Base-by-base conservation (phyloP, 1,140 invertebrate species). In the Homalodisca vitripennis region DNA sequence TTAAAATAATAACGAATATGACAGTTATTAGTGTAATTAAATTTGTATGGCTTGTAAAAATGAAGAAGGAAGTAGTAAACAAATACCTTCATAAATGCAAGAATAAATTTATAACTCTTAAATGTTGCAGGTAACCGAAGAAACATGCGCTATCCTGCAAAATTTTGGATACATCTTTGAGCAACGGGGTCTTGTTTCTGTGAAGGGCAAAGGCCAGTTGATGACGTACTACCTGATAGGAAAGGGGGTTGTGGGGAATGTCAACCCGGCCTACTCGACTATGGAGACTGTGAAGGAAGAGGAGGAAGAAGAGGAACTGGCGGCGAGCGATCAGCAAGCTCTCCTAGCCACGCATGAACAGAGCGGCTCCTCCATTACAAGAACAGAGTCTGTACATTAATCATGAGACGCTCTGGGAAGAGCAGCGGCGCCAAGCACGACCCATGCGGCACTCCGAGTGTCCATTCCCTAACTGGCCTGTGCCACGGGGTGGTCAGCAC, bases 151-250 rank as follows among this genome's bases (percentile, higher is more conserved):
- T 70, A 95, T 97, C 73, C 82, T 97, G 1, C 85, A 93, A 76
- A 84, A 88, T 47, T 97, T 95, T 78, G 92, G 92, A 1, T 98
- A 94, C 77, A 88, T 88, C 51, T 98, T 97, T 79, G 92, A 94
- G 77, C 93, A 96, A 76, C 86, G 95, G 0, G 95, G 95, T 1
- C 80, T 97, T 47, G 93, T 98, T 0, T 88, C 90, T 3, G 94
- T 98, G 2, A 98, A 98, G 78, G 95, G 95, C 53, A 98, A 98
- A 79, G 95, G 95, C 2, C 92, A 97, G 79, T 84, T 98, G 14
- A 91, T 96, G 87, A 98, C 95, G 0, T 97, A 96, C 79, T 98
- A 97, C 79, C 82, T 98, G 32, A 83, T 89, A 69, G 91, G 90
- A n/a, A 87, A 87, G 78, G 80, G 81, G 12, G 62, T 26, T 6